Base-by-base conservation (phyloP, 2,888 invertebrate genomes). In the Megamerina dolium region DNA sequence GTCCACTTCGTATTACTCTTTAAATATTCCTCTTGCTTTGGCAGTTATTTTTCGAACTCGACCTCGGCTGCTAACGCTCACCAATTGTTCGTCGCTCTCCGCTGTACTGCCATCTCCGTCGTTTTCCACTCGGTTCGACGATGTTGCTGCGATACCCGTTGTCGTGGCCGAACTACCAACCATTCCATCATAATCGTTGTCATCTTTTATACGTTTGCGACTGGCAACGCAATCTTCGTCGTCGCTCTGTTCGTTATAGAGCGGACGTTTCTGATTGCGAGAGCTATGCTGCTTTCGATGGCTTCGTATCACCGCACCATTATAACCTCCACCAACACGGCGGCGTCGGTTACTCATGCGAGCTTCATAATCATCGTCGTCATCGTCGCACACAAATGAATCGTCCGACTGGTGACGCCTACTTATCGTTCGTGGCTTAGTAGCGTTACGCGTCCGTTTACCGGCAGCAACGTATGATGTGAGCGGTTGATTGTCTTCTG, bases 1-100 rank as follows among this genome's bases (percentile, higher is more conserved):
- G 38, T 36, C 38, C 37, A 34, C 16, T 19, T 18, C 12, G 26
- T 16, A 16, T 61, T 64, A 72, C 55, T 72, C 72, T 54, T 68
- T 70, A 52, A 72, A 70, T 56, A 81, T 77, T 37, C 85, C 84
- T 39, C 84, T 76, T 47, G 86, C 88, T 64, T 86, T 81, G 43
- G 85, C 82, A 19, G 89, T 89, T 56, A 90, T 79, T 69, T 84
- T 86, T 40, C 92, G 78, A 43, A 92, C 80, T 31, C 92, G 78
- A 3, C 93, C 92, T 40, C 92, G 78, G 57, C 89, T 90, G 64
- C 86, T 87, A 23, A 84, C 79, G 56, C 77, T 80, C 35, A 78
- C 70, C 46, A 70, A 54, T 41, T 65, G 66, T 34, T 63, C 66
- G 40, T 58, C 56, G 19, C 62, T 64, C 13, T 61, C 64, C 20